Evolutionary conservation across 2,113 vertebrate species (phyloP).

Genomic region (Sebastes fasciatus): DNA sequence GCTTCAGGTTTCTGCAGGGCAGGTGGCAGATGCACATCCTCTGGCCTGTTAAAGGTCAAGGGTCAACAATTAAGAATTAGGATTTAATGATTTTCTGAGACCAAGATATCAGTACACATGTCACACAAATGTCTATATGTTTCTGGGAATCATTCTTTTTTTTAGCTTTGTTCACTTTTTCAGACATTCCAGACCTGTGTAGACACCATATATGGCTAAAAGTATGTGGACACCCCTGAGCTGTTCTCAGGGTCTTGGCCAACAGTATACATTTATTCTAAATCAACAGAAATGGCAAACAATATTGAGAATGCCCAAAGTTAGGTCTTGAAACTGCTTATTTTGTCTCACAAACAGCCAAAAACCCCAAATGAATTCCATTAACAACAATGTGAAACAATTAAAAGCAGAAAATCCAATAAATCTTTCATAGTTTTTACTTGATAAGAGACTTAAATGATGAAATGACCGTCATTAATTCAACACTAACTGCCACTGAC

Average conservation of each 20-base stretch:
- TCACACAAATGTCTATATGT: not conserved
- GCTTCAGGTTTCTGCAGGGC: constrained; percentile 90
- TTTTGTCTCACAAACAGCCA: not conserved
- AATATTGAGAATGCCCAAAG: not conserved
- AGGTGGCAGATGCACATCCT: constrained; percentile 98
- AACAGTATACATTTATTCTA: not conserved
- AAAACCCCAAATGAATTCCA: not conserved
- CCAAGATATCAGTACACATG: not conserved
- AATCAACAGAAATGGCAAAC: not conserved
- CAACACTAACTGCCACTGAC: not conserved
- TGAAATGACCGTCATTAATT: not conserved
- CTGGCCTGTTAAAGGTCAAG: constrained; percentile 84
- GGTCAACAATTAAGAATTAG: not conserved
- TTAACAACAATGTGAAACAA: not conserved
- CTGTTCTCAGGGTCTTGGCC: not conserved
- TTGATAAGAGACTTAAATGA: not conserved
- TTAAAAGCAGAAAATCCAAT: not conserved
- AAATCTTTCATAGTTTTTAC: not conserved
- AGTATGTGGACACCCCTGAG: not conserved
- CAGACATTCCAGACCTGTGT: not conserved
- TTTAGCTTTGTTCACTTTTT: not conserved
- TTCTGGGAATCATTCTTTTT: not conserved
- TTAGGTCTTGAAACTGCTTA: not conserved
- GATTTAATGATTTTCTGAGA: not conserved
- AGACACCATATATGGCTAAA: not conserved